Evolutionary conservation across 2,888 invertebrate species (phyloP).

Genomic region (Noctua comes): DNA sequence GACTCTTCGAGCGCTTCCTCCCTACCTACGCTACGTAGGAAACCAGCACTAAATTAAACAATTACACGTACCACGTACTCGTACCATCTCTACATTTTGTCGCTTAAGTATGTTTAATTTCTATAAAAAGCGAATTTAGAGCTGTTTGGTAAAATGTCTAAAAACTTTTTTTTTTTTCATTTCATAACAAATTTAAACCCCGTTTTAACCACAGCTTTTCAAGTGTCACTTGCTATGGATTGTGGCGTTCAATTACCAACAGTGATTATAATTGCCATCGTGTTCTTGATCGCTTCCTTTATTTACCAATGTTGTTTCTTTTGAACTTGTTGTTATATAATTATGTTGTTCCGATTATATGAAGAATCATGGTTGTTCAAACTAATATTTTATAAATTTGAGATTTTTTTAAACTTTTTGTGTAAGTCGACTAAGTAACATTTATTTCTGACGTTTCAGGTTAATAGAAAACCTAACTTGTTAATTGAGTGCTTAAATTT

Average conservation of each 20-base stretch:
- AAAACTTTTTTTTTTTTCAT: no score
- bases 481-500: no score
- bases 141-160: background rate
- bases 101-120: background rate
- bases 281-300: constrained; percentile 67
- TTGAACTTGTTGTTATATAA: background rate
- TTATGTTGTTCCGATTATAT: background rate
- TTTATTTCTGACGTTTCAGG: no score
- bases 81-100: background rate
- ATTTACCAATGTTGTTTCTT: constrained; percentile 18
- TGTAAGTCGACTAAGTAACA: no score
- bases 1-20: background rate
- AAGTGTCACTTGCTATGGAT: constrained; percentile 63
- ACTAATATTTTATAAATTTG: background rate
- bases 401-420: no score
- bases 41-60: background rate
- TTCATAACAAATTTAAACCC: constrained; percentile 31
- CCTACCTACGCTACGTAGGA: background rate
- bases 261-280: constrained; percentile 69
- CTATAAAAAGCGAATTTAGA: no score
- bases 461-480: no score
- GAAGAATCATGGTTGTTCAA: background rate
- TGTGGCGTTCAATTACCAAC: constrained; percentile 67
- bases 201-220: constrained; percentile 62
- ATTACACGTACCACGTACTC: no score